A percentile compares a stretch with the other conserved stretches of the same genome.
These are phyloP conservation scores for Neotoma lepida DNA, from an alignment of 2,113 vertebrate genomes.

Conservation along the genomic window DNA sequence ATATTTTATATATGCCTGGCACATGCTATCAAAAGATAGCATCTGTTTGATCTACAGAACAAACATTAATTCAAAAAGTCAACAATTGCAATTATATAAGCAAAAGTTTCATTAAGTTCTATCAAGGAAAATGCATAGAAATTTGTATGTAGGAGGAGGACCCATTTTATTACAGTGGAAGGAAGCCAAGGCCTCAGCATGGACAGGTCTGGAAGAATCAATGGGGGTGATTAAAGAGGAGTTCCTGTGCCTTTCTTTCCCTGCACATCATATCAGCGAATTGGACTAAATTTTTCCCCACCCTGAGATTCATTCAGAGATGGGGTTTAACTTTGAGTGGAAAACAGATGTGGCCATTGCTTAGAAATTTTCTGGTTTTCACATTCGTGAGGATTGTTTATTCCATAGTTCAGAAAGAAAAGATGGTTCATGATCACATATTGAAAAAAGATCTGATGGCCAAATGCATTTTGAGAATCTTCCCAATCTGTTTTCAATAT, in stretches of 20 bases:
- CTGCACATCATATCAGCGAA: constrained; percentile 30
- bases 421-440: constrained; percentile 26
- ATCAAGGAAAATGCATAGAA: constrained; percentile 6
- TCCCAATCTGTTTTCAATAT: constrained; percentile 72
- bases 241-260: constrained; percentile 53
- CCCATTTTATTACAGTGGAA: neutral
- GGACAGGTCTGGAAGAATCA: neutral
- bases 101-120: neutral
- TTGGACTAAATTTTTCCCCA: constrained; percentile 25
- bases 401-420: constrained; percentile 68
- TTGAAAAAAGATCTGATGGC: neutral
- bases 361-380: constrained; percentile 72
- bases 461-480: neutral
- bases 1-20: neutral
- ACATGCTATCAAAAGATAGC: too few species aligned
- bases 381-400: constrained; percentile 68
- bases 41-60: too few species aligned
- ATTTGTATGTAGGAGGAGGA: neutral
- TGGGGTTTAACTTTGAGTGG: constrained; percentile 57
- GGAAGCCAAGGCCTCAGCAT: neutral
- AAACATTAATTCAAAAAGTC: neutral
- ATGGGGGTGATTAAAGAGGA: neutral
- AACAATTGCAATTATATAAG: neutral
- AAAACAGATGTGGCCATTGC: constrained; percentile 76
- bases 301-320: constrained; percentile 62